Conservation (phyloP, 2,888 invertebrate species). For the Caenorhabditis doughertyi region DNA sequence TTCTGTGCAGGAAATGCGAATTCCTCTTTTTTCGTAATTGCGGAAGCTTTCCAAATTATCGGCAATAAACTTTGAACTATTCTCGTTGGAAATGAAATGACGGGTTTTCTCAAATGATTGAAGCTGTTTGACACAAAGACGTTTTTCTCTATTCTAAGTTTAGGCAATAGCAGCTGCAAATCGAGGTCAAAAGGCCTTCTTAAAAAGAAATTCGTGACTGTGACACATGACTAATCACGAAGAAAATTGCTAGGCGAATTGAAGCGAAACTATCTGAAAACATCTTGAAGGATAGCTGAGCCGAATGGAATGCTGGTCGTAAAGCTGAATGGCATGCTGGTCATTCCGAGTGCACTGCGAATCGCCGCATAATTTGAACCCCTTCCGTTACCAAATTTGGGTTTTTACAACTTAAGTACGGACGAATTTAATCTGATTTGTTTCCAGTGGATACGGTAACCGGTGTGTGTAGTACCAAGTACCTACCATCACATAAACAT, state of each 20-base stretch:
- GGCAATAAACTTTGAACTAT: constrained; percentile 47
- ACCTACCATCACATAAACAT: constrained; percentile 33
- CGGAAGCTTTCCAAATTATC: not conserved
- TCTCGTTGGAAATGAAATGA: constrained; percentile 3
- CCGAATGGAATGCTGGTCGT: no score
- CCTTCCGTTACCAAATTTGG: not conserved
- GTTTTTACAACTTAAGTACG: not conserved
- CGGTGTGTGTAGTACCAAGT: constrained; percentile 8
- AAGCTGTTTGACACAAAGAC: constrained; percentile 16
- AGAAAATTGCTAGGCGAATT: not conserved
- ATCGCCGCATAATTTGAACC: no score
- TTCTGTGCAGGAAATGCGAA: constrained; percentile 13
- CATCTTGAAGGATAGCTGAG: no score
- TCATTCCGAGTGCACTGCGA: no score
- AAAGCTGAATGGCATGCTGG: no score
- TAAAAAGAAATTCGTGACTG: no score
- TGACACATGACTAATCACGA: not conserved
- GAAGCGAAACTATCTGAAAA: no score
- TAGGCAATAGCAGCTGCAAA: constrained; percentile 24
- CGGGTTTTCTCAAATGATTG: not conserved
- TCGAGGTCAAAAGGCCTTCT: constrained; percentile 42
- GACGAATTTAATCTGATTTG: not conserved
- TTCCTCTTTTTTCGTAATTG: no score
- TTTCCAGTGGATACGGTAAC: not conserved
- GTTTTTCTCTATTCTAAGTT: not conserved